Evolutionary conservation across 2,113 vertebrate genomes (phyloP).

Genomic region (Fukomys damarensis): DNA sequence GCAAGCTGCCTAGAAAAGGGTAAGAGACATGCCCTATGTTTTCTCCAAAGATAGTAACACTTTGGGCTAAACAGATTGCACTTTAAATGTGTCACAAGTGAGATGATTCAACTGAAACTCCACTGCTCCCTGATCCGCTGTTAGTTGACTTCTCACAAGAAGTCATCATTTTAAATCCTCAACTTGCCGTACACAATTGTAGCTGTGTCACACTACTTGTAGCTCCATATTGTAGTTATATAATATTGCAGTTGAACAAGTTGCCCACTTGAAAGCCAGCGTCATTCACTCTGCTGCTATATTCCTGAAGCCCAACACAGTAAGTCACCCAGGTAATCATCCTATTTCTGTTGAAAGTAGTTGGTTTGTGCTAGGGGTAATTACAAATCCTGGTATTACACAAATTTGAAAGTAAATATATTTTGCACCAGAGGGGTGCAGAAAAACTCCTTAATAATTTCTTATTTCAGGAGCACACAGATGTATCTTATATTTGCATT

Average conservation of each 20-base stretch:
- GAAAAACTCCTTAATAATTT: background rate
- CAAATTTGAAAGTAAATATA: background rate
- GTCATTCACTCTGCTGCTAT: background rate
- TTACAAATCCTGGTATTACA: background rate
- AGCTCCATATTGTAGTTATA: background rate
- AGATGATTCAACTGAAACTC: conserved; percentile 58
- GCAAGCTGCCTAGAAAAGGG: background rate
- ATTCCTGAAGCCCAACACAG: background rate
- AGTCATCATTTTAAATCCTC: background rate
- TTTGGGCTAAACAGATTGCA: conserved; percentile 60
- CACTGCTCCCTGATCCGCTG: background rate
- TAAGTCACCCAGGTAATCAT: background rate
- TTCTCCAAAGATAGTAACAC: conserved; percentile 53
- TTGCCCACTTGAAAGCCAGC: background rate
- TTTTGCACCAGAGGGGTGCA: background rate
- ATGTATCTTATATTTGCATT: background rate
- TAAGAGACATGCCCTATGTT: background rate
- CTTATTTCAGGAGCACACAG: background rate
- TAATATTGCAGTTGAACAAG: background rate
- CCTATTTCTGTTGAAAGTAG: background rate
- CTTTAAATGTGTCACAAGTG: conserved; percentile 55
- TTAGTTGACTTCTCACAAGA: conserved; percentile 38
- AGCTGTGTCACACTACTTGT: background rate
- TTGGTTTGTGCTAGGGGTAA: background rate
- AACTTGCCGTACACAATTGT: background rate